A percentile compares a stretch with the other conserved stretches of the same genome.
Evolutionary conservation across 1,140 invertebrate genomes (phyloP).

Genomic region (Diachasmimorpha longicaudata): DNA sequence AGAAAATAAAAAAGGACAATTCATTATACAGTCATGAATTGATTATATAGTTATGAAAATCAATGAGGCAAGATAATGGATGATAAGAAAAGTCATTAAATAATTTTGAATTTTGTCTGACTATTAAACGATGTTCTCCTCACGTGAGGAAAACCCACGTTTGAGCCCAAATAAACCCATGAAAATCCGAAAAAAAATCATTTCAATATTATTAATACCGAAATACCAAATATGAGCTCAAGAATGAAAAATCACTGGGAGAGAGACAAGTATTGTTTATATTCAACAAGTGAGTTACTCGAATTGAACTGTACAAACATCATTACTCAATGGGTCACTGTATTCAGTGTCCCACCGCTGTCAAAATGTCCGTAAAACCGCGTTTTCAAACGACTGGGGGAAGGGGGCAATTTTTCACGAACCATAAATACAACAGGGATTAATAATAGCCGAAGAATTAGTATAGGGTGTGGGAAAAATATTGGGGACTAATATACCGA

Average conservation of each 20-base stretch:
- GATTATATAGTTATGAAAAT: too few species aligned
- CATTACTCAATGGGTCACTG: conserved; percentile 25
- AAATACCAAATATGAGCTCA: neutral
- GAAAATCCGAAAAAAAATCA: too few species aligned
- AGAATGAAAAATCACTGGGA: conserved; percentile 4
- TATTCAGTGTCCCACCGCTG: neutral
- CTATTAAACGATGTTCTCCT: too few species aligned
- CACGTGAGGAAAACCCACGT: too few species aligned
- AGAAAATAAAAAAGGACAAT: too few species aligned
- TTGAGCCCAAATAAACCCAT: too few species aligned
- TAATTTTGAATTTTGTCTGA: too few species aligned
- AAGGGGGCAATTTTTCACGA: neutral
- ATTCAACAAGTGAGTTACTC: conserved; percentile 32
- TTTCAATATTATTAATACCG: neutral
- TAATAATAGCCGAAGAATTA: neutral
- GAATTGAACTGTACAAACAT: conserved; percentile 23
- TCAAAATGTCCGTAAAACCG: neutral
- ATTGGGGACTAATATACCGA: neutral
- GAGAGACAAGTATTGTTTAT: neutral
- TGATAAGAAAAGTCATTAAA: too few species aligned
- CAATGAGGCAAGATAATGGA: too few species aligned
- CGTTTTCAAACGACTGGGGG: neutral
- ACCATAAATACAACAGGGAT: neutral
- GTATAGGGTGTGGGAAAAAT: neutral
- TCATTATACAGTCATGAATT: too few species aligned